Evolutionary conservation across 2,797 vertebrate genomes (phyloP), one percentile per base, ranked within the genome.

Genomic region (Fundulus diaphanus): DNA sequence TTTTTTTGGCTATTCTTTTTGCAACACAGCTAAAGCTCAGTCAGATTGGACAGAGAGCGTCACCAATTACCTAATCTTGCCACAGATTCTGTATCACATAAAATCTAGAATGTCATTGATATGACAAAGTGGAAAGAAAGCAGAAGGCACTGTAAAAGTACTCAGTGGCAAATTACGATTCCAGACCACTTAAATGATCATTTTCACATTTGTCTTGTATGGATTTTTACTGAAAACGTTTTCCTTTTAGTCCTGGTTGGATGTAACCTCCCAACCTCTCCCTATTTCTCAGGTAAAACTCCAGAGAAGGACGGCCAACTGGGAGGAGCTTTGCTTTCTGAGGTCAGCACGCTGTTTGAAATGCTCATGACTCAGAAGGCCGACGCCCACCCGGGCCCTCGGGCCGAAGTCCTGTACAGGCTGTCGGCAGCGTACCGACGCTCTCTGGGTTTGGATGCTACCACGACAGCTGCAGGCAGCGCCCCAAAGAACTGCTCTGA

Each of bases 311-410:
- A 94, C 49, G 91, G 90, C 0, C 90, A 91, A 2, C 88, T 98
- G 86, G 95, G 96, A 44, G 96, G 96, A 77, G 94, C 96, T 1
- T 95, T 99, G 79, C 92, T 99, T 29, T 97, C 96, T 0, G 98
- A 99, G 92, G 98, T 99, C 94, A 98, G 96, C 93, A 96, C 96
- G 0, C 94, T 99, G 82, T 95, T 99, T 3, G 97, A 99, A 90
- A 96, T 97, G 96, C 93, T 99, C 80, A 91, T 98, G 93, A 96
- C 95, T 0, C 97, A 97, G 92, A 97, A 97, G 87, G 94, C 91
- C 0, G 94, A 96, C 16, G 91, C 88, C 68, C 96, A 97, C 7
- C 73, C 92, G 0, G 94, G 96, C 69, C 92, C 94, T 0, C 91
- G 94, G 0, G 92, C 95, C 0, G 96, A 96, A 27, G 93, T 97